These are phyloP conservation scores for Speoplatyrhinus poulsoni DNA, from an alignment of 2,113 vertebrate genomes.

Conservation along the genomic window DNA sequence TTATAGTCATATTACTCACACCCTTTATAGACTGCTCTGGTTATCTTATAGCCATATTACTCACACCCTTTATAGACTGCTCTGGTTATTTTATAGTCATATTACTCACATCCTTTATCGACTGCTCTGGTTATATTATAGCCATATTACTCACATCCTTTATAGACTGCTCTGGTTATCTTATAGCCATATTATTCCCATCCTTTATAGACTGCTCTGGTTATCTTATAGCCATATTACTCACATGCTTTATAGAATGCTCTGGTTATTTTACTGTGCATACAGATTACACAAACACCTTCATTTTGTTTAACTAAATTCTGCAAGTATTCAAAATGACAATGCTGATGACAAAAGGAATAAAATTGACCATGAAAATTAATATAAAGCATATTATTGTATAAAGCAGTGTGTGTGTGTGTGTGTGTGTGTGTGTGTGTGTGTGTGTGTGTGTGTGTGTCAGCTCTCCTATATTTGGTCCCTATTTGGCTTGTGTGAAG, in stretches of 20 bases:
- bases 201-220: neutral
- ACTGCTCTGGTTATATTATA: neutral
- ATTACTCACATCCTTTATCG: conserved; percentile 9
- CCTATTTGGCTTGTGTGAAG: conserved; percentile 37
- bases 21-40: neutral
- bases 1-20: conserved; percentile 6
- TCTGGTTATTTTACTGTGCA: neutral
- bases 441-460: neutral
- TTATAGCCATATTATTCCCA: conserved; percentile 9
- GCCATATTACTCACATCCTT: conserved; percentile 14
- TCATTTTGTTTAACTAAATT: no score
- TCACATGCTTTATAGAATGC: conserved; percentile 1
- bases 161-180: neutral
- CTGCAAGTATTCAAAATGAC: no score
- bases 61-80: neutral
- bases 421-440: conserved; percentile 2
- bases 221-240: conserved; percentile 5
- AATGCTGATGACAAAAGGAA: no score
- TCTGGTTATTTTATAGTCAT: neutral
- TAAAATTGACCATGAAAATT: no score
- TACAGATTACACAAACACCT: neutral
- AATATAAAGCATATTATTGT: neutral
- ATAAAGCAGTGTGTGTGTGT: neutral
- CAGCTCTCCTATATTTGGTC: conserved; percentile 43
- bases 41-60: conserved; percentile 2